Base-by-base conservation (phyloP, 2,888 invertebrate species). In the Platycheirus albimanus region DNA sequence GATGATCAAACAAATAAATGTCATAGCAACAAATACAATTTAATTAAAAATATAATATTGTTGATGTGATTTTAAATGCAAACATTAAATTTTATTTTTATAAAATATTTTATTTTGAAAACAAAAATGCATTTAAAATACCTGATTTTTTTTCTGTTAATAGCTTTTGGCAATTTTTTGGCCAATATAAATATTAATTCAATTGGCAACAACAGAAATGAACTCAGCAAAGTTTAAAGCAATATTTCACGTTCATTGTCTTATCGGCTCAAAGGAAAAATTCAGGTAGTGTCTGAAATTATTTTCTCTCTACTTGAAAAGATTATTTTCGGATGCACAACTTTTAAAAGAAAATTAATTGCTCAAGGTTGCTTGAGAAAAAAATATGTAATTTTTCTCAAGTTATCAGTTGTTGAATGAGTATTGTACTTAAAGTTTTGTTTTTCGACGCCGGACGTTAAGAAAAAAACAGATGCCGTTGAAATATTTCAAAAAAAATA, bases 51-150 rank as follows among this genome's bases (percentile, higher is more conserved):
- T 8, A 33, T 33, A 33, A 33, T 8, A 4, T 33, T 33, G 8
- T 33, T 8, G 8, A 7, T 8, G 3, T 24, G 24, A 4, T 24
- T 24, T 24, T 3, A 24, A 24, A 24, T 24, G 3, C 3, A 24
- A 24, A 7, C 30, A 8, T 8, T 33, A 4, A 33, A 8, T 33
- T 24, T 24, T 24, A 24, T 24, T 24, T 24, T 24, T 41, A 41
- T 41, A 1, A 30, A 3, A 17, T 11, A 17, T 30, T 36, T 54
- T 19, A 36, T 38, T 36, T 36, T 15, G 4, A 19, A 20, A 19
- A 54, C 19, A 20, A 19, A 54, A 54, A 54, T 54, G 36, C 54
- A 54, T 36, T 54, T 20, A 19, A n/a, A n/a, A 54, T 38, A 54
- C 54, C 54, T 54, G 36, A 4, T 52, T 1, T 54, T 19, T 1